Evolutionary conservation across 2,797 vertebrate genomes (phyloP).

Genomic region (Pyrocephalus nanus): DNA sequence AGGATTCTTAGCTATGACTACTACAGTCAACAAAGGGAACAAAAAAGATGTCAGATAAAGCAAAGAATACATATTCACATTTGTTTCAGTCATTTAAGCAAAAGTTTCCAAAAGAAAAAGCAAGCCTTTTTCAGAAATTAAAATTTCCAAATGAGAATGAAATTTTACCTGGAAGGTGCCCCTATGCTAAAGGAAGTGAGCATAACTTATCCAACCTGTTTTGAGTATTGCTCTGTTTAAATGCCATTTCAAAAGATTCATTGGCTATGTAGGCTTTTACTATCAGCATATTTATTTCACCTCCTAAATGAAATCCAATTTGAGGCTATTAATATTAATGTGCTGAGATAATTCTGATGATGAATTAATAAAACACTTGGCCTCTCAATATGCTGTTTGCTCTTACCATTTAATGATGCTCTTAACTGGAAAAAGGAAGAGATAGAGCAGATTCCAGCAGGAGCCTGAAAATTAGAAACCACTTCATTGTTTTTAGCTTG

Average conservation of each 20-base stretch:
- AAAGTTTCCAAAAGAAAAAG: not conserved
- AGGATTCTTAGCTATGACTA: not conserved
- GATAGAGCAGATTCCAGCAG: conserved; percentile 79
- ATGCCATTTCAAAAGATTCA: conserved; percentile 57
- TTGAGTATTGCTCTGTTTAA: conserved; percentile 29
- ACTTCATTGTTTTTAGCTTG: conserved; percentile 81
- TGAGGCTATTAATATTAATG: conserved; percentile 88
- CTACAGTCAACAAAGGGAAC: not conserved
- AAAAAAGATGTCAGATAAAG: not conserved
- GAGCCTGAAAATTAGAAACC: conserved; percentile 77
- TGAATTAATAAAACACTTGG: conserved; percentile 91
- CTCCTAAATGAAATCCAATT: conserved; percentile 87
- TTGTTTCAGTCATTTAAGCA: not conserved
- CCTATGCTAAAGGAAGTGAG: conserved; percentile 43
- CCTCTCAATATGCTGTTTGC: conserved; percentile 85
- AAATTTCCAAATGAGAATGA: conserved; percentile 39
- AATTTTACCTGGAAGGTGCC: conserved; percentile 63
- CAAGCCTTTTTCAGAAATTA: not conserved
- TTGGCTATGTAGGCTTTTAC: conserved; percentile 72
- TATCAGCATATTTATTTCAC: conserved; percentile 84
- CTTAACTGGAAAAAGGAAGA: conserved; percentile 78
- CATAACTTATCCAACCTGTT: conserved; percentile 57
- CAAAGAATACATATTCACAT: not conserved
- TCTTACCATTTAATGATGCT: conserved; percentile 85
- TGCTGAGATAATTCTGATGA: conserved; percentile 87